phyloP scores from a whole-genome alignment of 2,888 invertebrate species.

The Dicyrtoma fusca region DNA sequence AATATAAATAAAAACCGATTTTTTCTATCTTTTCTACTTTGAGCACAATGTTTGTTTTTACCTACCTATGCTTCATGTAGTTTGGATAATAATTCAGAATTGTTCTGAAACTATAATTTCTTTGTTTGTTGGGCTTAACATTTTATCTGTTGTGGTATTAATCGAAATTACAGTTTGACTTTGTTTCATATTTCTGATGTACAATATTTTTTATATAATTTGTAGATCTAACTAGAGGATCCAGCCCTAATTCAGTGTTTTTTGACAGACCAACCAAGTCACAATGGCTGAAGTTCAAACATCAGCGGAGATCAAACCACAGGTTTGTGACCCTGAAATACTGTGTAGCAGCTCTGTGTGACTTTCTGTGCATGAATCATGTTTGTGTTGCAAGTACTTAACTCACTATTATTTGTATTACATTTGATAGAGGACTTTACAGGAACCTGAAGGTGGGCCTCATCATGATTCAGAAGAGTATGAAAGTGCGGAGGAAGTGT shows the following conservation, averaged over 20 bases:
- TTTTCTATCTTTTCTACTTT: neutral
- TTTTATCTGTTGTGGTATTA: too few species aligned
- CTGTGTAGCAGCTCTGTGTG: too few species aligned
- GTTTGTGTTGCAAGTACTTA: too few species aligned
- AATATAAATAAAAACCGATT: neutral
- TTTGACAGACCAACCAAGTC: neutral
- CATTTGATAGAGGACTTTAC: neutral
- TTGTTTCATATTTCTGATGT: too few species aligned
- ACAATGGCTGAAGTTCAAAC: conserved; percentile 21
- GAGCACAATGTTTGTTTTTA: too few species aligned
- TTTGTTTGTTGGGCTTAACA: too few species aligned
- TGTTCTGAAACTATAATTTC: too few species aligned
- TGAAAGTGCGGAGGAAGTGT: conserved; percentile 57
- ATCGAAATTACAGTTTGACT: too few species aligned
- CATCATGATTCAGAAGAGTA: conserved; percentile 57
- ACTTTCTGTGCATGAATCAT: too few species aligned
- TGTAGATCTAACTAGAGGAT: neutral
- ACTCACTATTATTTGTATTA: too few species aligned
- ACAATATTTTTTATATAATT: neutral
- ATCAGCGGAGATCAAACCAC: conserved; percentile 1
- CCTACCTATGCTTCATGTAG: too few species aligned
- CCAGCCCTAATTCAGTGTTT: neutral
- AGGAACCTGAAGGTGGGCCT: conserved; percentile 43
- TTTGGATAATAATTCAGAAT: too few species aligned
- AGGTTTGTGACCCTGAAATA: neutral